Base-by-base conservation (phyloP, 1,140 invertebrate species). In the Chionoecetes opilio region DNA sequence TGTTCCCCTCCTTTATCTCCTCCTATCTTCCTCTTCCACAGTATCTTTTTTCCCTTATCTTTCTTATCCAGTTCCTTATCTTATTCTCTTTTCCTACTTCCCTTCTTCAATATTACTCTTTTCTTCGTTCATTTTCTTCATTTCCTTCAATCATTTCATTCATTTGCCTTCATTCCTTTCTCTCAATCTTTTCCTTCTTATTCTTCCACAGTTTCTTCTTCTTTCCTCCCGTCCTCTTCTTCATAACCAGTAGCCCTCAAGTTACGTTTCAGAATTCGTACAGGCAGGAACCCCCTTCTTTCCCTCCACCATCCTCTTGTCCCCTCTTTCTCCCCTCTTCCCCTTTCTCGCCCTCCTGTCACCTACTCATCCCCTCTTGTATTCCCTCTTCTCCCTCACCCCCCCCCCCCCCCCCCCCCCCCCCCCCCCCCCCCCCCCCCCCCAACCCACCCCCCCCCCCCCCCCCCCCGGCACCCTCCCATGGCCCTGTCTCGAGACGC, bases 181-280 rank as follows among this genome's bases (percentile, higher is more conserved):
- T 38, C 35, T 6, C 17, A 35, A 88, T 37, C 21, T 37, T 34
- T 14, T 37, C 41, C 41, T 88, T 29, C 86, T 1, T 29, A 32
- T 35, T 29, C 41, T 26, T 21, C 29, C n/a, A n/a, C n/a, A n/a
- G n/a, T n/a, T 53, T 17, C 9, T 53, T 17, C 9, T 53, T 17
- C 46, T 53, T 17, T 17, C 21, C 46, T 17, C 21, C 46, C 46
- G 11, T 17, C 46, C 21, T 17, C 46, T 53, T 0, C 46, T 53
- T 53, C 46, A 53, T 14, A 17, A 17, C n/a, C 85, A n/a, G 2
- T 21, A 38, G 26, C n/a, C 88, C 87, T 90, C 88, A 90, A 90
- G 88, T 31, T n/a, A 53, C n/a, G 38, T 21, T 53, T 38, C 41
- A 17, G 41, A 90, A 90, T 90, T 90, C 88, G 88, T 90, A 90